Percentiles rank a stretch among this genome's conserved stretches.
phyloP scores from a whole-genome alignment of 2,888 invertebrate genomes.

The Lasioglossum leucozonium region DNA sequence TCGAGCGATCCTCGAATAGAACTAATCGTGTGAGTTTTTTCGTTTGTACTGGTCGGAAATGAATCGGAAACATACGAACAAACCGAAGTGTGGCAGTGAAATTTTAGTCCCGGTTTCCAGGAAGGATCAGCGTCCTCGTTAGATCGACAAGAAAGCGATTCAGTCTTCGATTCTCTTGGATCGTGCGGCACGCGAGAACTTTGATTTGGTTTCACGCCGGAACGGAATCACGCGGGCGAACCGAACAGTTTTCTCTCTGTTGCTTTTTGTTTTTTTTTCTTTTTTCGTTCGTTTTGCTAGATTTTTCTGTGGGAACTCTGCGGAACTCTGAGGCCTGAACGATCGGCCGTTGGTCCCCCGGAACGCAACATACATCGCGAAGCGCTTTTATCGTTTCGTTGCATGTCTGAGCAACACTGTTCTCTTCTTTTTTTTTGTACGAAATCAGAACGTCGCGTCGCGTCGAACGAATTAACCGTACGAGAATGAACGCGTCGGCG shows the following conservation, averaged over 20 bases:
- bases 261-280: background rate
- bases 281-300: background rate
- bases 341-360: slow-evolving; percentile 46
- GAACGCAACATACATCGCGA: slow-evolving; percentile 44
- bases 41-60: background rate
- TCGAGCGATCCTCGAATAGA: background rate
- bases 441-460: slow-evolving; percentile 12
- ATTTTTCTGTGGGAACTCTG: background rate
- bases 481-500: background rate
- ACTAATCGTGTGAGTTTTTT: background rate
- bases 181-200: slow-evolving; percentile 18
- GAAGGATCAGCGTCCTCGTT: background rate
- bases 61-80: background rate
- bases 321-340: slow-evolving; percentile 7
- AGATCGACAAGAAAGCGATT: slow-evolving; percentile 38
- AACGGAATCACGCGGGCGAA: slow-evolving; percentile 36
- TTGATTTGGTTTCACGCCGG: slow-evolving; percentile 24
- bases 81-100: slow-evolving; percentile 47
- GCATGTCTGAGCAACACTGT: slow-evolving; percentile 26
- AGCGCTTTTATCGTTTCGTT: slow-evolving; percentile 36
- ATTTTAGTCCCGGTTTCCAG: slow-evolving; percentile 18
- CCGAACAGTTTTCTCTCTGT: slow-evolving; percentile 11
- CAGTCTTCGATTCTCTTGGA: slow-evolving; percentile 68
- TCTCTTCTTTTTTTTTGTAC: background rate
- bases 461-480: slow-evolving; percentile 4